Conservation (phyloP, 1,140 invertebrate species). For the Agrilus planipennis region DNA sequence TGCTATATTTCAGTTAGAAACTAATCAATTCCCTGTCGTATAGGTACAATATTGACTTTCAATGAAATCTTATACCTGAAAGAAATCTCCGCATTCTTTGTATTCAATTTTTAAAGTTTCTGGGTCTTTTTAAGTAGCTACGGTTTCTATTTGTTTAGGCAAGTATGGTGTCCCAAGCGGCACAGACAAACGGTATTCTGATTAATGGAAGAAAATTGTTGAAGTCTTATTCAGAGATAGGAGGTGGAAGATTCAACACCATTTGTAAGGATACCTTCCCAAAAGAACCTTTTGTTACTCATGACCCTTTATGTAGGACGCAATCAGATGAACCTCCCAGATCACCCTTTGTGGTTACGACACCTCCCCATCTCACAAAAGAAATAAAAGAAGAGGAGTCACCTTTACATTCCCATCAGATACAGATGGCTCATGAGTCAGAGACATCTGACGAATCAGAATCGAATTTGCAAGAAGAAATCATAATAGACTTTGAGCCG, state of each 20-base stretch:
- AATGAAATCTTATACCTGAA: too few species aligned
- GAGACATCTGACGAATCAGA: conserved; percentile 44
- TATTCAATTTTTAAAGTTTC: too few species aligned
- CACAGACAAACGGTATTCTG: conserved; percentile 70
- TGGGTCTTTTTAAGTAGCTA: too few species aligned
- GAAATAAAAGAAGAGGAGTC: conserved; percentile 20
- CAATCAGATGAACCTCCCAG: conserved; percentile 70
- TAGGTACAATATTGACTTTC: too few species aligned
- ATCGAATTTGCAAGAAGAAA: conserved; percentile 50
- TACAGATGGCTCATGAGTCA: conserved; percentile 24
- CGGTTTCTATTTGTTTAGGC: conserved; percentile 38
- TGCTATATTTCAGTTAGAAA: too few species aligned
- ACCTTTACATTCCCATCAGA: conserved; percentile 22
- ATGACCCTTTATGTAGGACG: conserved; percentile 61
- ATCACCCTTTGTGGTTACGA: conserved; percentile 49
- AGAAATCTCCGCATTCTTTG: too few species aligned
- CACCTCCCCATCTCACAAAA: conserved; percentile 26
- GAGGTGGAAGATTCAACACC: conserved; percentile 40
- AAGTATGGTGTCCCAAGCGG: conserved; percentile 78
- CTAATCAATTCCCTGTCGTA: too few species aligned
- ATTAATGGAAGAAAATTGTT: conserved; percentile 55
- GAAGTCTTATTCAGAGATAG: conserved; percentile 75
- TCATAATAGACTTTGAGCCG: conserved; percentile 77
- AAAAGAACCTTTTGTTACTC: conserved; percentile 35
- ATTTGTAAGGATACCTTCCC: conserved; percentile 22